These are phyloP conservation scores for Patella pellucida DNA, from an alignment of 2,888 invertebrate species.

Conservation along the genomic window DNA sequence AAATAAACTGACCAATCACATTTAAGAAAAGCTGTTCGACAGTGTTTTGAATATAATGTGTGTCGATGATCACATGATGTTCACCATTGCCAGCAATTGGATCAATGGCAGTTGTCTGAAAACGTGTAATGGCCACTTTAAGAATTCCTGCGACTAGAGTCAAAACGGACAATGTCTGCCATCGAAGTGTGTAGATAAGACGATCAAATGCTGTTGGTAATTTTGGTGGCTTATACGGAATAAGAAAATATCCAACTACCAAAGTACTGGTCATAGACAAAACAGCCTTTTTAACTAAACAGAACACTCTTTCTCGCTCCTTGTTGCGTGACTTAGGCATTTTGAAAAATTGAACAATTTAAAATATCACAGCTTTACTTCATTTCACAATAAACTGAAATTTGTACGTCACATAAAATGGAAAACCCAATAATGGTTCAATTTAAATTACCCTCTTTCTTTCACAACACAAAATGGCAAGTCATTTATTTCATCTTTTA, in stretches of 20 bases:
- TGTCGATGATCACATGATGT: constrained; percentile 29
- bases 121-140: constrained; percentile 27
- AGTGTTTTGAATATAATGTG: constrained; percentile 38
- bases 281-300: not conserved
- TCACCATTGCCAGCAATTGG: constrained; percentile 39
- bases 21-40: constrained; percentile 42
- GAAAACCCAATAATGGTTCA: too few species aligned
- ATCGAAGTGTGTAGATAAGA: constrained; percentile 39
- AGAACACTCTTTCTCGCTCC: not conserved
- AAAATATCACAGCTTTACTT: too few species aligned
- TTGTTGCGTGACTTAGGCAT: not conserved
- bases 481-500: too few species aligned
- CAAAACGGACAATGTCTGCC: constrained; percentile 35
- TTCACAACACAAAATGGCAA: too few species aligned
- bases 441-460: too few species aligned
- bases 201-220: constrained; percentile 32
- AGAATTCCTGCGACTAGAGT: constrained; percentile 33
- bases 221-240: constrained; percentile 26
- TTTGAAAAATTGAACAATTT: not conserved
- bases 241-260: constrained; percentile 18
- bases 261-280: constrained; percentile 14
- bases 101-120: constrained; percentile 37
- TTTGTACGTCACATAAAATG: too few species aligned
- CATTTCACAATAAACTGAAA: too few species aligned
- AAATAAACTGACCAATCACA: constrained; percentile 36